Base-by-base conservation (phyloP, 53 echinoderm and acorn worm genomes). In the Actinopyga echinites region DNA sequence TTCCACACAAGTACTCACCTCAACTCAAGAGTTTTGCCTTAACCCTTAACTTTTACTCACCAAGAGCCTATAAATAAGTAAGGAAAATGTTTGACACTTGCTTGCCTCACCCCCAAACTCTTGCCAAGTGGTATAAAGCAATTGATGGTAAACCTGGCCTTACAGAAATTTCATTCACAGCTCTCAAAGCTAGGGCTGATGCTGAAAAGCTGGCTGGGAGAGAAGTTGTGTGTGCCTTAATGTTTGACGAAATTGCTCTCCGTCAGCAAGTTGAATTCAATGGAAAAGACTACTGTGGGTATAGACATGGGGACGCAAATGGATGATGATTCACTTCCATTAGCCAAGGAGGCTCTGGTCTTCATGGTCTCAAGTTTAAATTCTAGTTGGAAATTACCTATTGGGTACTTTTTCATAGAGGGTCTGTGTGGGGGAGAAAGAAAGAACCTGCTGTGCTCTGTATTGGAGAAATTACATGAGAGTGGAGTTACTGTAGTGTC, bases 71-170 rank as follows among this genome's bases (percentile, higher is more conserved):
- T 37, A 37, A 37, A 37, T 37, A 37, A 5, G 37, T 37, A 3
- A 37, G 37, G 37, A 37, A 3, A 37, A 37, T 37, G 37, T 37
- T 37, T 37, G 37, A 37, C 37, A 37, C 37, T 37, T 37, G 37
- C 37, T 6, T 37, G 37, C 37, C 37, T 37, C 37, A 37, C 37
- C 37, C 37, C 37, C 4, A 37, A 37, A 37, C 37, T 37, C 40
- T 40, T 40, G 8, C 40, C 40, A 40, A 40, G 40, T 40, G 6
- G 40, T 40, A 40, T 40, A 40, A 40, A 40, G 40, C 5, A 40
- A 4, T 67, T 31, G 53, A 80, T 80, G 80, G 80, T 21, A 2
- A 80, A 3, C 80, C 61, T 9, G 80, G 80, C n/a, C 60, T 80
- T 35, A 80, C 80, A 21, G 80, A 21, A 23, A 58, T 36, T 33